A percentile compares a stretch with the other conserved stretches of the same genome.
phyloP scores from a whole-genome alignment of 2,113 vertebrate genomes.

The Mirounga angustirostris region DNA sequence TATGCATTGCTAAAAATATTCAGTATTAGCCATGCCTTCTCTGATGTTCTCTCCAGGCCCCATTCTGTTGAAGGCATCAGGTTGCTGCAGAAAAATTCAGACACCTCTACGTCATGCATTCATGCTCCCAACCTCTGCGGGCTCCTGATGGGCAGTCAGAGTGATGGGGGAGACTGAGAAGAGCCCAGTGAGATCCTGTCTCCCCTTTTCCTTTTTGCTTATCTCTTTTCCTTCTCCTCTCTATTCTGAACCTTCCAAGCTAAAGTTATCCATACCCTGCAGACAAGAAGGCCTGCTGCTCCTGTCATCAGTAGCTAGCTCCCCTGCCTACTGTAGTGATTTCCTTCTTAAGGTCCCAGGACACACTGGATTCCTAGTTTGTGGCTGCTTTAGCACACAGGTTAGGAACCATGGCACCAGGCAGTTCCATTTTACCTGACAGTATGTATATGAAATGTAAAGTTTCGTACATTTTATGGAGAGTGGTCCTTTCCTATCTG shows the following conservation, averaged over 20 bases:
- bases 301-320: not conserved
- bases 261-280: not conserved
- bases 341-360: not conserved
- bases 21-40: not conserved
- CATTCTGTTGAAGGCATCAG: not conserved
- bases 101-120: accelerated
- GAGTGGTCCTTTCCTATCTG: not conserved
- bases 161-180: not conserved
- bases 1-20: not conserved
- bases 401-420: not conserved
- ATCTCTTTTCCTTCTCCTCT: not conserved
- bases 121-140: not conserved
- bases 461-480: not conserved
- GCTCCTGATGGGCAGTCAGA: not conserved
- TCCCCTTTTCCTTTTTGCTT: not conserved
- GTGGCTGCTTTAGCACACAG: not conserved
- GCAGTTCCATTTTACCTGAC: not conserved
- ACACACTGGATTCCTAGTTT: no score
- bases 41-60: not conserved
- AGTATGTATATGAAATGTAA: not conserved
- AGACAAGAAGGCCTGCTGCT: not conserved
- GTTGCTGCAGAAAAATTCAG: not conserved
- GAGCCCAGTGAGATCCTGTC: not conserved
- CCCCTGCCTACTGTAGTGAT: not conserved
- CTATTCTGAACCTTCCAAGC: not conserved